These are phyloP conservation scores for Oncorhynchus keta DNA, from an alignment of 2,113 vertebrate genomes.

Conservation along the genomic window DNA sequence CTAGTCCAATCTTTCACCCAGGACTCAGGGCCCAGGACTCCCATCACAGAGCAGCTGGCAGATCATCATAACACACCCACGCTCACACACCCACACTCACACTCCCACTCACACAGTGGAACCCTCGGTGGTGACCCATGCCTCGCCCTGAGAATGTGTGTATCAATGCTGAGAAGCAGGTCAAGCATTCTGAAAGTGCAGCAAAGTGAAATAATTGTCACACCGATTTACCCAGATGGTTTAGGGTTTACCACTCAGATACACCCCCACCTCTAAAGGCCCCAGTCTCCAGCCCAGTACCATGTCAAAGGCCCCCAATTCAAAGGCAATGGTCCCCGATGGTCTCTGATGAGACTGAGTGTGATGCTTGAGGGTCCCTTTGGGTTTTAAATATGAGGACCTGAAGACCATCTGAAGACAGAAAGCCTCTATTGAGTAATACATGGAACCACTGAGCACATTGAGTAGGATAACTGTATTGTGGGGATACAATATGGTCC, in stretches of 20 bases:
- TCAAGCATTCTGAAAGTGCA: conserved; percentile 62
- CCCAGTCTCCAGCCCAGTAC: neutral
- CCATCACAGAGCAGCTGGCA: neutral
- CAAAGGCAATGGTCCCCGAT: conserved; percentile 8
- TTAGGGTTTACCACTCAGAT: conserved; percentile 36
- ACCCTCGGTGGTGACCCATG: conserved; percentile 18
- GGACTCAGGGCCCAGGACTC: no score
- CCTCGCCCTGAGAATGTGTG: conserved; percentile 52
- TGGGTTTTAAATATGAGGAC: conserved; percentile 3
- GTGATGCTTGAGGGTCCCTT: conserved; percentile 24
- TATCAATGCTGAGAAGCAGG: conserved; percentile 66
- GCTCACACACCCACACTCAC: no score
- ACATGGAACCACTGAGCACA: no score
- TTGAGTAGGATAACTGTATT: no score
- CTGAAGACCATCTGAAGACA: no score
- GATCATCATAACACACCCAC: conserved; percentile 21
- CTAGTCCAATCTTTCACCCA: no score
- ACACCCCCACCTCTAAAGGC: neutral
- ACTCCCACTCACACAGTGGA: conserved; percentile 5
- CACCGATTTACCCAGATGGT: conserved; percentile 26
- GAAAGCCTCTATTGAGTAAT: no score
- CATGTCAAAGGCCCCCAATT: conserved; percentile 23
- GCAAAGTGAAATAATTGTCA: conserved; percentile 61
- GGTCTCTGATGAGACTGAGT: conserved; percentile 41
- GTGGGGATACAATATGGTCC: no score